Percentiles rank a stretch among this genome's conserved stretches.
Evolutionary conservation across 1,140 invertebrate species (phyloP).

Genomic region (Coptotermes formosanus): DNA sequence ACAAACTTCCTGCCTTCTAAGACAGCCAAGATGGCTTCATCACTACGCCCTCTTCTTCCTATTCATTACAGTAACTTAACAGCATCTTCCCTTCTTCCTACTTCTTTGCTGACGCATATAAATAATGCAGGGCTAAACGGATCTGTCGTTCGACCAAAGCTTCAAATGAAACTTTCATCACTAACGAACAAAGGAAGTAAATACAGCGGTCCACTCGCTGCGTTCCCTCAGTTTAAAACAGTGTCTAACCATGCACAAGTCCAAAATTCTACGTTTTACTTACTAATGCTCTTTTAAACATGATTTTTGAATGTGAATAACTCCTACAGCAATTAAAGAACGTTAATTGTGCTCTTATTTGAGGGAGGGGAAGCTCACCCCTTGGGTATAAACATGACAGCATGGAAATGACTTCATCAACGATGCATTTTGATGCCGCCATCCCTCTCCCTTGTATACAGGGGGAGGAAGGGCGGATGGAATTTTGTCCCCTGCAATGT

Average conservation of each 20-base stretch:
- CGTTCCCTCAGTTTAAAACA: background rate
- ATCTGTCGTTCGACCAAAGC: background rate
- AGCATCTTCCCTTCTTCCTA: background rate
- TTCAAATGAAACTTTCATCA: background rate
- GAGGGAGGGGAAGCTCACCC: background rate
- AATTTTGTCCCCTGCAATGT: background rate
- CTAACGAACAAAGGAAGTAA: background rate
- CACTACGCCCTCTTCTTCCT: background rate
- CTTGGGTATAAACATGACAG: constrained; percentile 18
- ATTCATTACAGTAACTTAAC: background rate
- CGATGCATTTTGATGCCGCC: constrained; percentile 32
- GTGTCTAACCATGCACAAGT: background rate
- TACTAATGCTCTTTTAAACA: background rate
- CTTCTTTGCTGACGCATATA: background rate
- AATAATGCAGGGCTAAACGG: background rate
- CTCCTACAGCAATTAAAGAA: background rate
- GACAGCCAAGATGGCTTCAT: background rate
- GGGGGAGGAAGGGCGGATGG: background rate
- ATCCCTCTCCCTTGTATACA: background rate
- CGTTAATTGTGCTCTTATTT: constrained; percentile 6
- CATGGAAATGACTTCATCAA: constrained; percentile 29
- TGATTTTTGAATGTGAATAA: background rate
- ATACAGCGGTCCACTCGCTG: too few species aligned
- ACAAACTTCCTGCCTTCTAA: background rate
- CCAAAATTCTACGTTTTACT: background rate